phyloP scores from a whole-genome alignment of 2,113 vertebrate genomes.

The Oryzias celebensis region DNA sequence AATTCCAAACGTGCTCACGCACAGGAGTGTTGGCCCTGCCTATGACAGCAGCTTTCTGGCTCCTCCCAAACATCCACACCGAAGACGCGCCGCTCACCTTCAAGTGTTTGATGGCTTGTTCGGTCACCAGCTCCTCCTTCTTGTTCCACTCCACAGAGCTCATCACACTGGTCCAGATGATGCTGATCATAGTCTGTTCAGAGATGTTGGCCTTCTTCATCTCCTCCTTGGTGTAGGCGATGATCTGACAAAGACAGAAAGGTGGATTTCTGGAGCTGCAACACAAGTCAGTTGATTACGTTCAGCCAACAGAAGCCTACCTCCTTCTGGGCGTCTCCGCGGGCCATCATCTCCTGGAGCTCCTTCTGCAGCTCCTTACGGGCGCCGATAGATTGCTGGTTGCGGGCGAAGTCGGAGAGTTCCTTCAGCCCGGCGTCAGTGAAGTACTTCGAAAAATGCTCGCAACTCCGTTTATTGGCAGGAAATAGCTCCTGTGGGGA shows the following conservation, averaged over 20 bases:
- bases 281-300: no score
- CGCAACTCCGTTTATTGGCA: conserved; percentile 96
- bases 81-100: conserved; percentile 78
- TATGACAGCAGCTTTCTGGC: no score
- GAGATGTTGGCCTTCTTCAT: conserved; percentile 97
- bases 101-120: conserved; percentile 99
- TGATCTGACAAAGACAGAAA: conserved; percentile 80
- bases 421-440: conserved; percentile 97
- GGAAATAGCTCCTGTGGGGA: conserved; percentile 91
- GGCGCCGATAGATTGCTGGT: conserved; percentile 95
- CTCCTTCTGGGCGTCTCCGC: conserved; percentile 93
- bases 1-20: no score
- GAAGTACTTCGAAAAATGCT: conserved; percentile 99
- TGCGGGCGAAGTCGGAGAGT: conserved; percentile 93
- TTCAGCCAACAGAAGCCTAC: conserved; percentile 72
- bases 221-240: conserved; percentile 91
- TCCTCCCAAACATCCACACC: no score
- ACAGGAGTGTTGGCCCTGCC: no score
- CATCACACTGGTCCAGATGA: conserved; percentile 97
- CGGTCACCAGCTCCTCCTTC: conserved; percentile 98
- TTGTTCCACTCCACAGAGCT: conserved; percentile 98
- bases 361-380: conserved; percentile 98
- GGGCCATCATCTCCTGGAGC: conserved; percentile 94
- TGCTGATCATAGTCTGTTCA: conserved; percentile 90
- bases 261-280: no score